phyloP scores from a whole-genome alignment of 1,140 invertebrate genomes.

The Telenomus remus region DNA sequence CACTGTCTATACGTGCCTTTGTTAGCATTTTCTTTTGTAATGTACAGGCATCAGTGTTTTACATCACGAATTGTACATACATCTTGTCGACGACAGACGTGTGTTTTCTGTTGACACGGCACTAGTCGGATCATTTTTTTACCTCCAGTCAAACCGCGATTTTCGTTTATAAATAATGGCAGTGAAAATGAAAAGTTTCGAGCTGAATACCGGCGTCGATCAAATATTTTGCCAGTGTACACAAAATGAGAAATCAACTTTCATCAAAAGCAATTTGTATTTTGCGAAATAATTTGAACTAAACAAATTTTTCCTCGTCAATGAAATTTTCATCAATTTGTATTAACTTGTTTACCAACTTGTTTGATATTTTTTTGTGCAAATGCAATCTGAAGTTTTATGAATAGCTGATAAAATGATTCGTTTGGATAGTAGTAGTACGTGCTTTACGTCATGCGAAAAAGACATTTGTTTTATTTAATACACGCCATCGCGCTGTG shows the following conservation, averaged over 20 bases:
- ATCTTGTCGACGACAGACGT: slow-evolving; percentile 27
- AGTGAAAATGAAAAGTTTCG: no score
- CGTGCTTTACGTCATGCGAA: slow-evolving; percentile 32
- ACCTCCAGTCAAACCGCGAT: slow-evolving; percentile 6
- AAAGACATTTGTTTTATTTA: slow-evolving; percentile 43
- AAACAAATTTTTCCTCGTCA: no score
- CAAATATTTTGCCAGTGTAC: no score
- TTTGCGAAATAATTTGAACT: no score
- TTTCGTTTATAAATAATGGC: neutral
- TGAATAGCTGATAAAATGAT: slow-evolving; percentile 46
- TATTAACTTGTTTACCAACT: no score
- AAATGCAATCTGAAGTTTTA: slow-evolving; percentile 31
- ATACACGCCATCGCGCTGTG: slow-evolving; percentile 12
- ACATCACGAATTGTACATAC: slow-evolving; percentile 15
- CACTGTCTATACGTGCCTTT: slow-evolving; percentile 42
- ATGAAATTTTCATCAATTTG: no score
- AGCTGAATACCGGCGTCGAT: no score
- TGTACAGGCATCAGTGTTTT: slow-evolving; percentile 37
- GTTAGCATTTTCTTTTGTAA: slow-evolving; percentile 54
- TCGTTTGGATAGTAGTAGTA: slow-evolving; percentile 32
- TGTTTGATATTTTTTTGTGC: no score
- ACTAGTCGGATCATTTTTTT: slow-evolving; percentile 36
- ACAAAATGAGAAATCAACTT: no score
- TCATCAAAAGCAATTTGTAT: slow-evolving; percentile 20
- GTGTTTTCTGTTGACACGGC: slow-evolving; percentile 8